Evolutionary conservation across 2,888 invertebrate species (phyloP).

Genomic region (Ephialtes manifestator): DNA sequence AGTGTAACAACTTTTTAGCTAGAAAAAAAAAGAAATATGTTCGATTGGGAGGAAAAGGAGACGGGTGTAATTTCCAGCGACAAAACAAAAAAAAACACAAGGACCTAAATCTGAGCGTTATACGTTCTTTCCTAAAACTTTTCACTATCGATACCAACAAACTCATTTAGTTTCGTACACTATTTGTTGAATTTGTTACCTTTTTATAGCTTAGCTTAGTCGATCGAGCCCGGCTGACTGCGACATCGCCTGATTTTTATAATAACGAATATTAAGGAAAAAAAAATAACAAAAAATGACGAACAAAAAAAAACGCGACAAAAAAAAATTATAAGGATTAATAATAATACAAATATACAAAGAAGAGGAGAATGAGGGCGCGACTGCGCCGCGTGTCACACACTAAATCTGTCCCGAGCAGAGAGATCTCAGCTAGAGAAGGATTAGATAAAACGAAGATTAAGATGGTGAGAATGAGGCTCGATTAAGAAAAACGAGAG

Average conservation of each 20-base stretch:
- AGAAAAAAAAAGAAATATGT: constrained; percentile 71
- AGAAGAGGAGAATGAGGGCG: constrained; percentile 59
- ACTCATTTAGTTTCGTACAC: constrained; percentile 83
- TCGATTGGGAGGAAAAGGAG: constrained; percentile 62
- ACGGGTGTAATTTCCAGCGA: constrained; percentile 74
- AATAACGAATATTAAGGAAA: constrained; percentile 68
- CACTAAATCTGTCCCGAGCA: constrained; percentile 77
- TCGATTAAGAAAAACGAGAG: constrained; percentile 47
- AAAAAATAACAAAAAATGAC: constrained; percentile 51
- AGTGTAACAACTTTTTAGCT: constrained; percentile 79
- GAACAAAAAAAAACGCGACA: constrained; percentile 48
- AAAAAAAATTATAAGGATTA: constrained; percentile 23
- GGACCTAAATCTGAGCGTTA: constrained; percentile 84
- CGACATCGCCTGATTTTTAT: constrained; percentile 83
- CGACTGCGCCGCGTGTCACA: constrained; percentile 72
- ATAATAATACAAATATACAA: constrained; percentile 54
- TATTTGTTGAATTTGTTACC: constrained; percentile 85
- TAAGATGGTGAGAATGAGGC: constrained; percentile 46
- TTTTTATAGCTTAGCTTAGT: constrained; percentile 84
- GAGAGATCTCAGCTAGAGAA: constrained; percentile 76
- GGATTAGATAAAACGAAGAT: constrained; percentile 40
- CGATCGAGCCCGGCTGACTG: constrained; percentile 81
- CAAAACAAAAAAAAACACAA: constrained; percentile 74
- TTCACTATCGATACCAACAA: constrained; percentile 82
- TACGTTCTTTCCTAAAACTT: constrained; percentile 82